A percentile compares a stretch with the other conserved stretches of the same genome.
Evolutionary conservation across 2,797 vertebrate genomes (phyloP).

Genomic region (Syngnathus rostellatus): DNA sequence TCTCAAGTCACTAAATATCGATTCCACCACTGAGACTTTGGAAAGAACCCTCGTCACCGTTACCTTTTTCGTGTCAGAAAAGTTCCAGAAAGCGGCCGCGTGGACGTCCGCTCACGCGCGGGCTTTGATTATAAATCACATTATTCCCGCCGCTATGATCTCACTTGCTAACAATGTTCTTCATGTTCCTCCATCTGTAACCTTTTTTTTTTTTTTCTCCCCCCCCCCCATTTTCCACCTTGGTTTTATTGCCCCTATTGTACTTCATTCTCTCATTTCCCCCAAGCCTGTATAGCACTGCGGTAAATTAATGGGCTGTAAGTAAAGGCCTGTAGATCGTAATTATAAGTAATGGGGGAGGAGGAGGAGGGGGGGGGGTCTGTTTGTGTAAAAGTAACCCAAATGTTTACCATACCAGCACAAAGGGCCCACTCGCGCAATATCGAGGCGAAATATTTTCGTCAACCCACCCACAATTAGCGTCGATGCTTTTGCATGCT

Average conservation of each 20-base stretch:
- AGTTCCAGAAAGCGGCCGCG: conserved; percentile 28
- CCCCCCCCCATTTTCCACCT: conserved; percentile 22
- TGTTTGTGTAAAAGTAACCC: conserved; percentile 36
- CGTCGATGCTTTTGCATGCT: neutral
- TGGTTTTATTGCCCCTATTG: conserved; percentile 50
- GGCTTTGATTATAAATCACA: conserved; percentile 65
- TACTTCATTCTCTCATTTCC: conserved; percentile 50
- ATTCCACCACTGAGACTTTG: neutral
- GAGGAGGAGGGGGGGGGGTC: conserved; percentile 6
- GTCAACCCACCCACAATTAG: neutral
- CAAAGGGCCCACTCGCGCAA: neutral
- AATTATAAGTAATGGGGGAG: conserved; percentile 28
- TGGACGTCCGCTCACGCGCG: conserved; percentile 69
- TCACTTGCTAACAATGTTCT: conserved; percentile 73
- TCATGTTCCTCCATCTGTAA: conserved; percentile 75
- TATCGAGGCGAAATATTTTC: no score
- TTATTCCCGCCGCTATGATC: conserved; percentile 69
- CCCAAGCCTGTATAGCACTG: conserved; percentile 42
- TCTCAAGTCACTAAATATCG: neutral
- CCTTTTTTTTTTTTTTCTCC: conserved; percentile 48
- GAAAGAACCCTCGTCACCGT: neutral
- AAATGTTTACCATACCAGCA: conserved; percentile 53
- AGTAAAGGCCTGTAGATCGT: conserved; percentile 49
- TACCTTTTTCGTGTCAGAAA: neutral
- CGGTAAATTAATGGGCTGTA: conserved; percentile 48